Conservation (phyloP, 2,797 vertebrate species). For the Muscicapa comitata region DNA sequence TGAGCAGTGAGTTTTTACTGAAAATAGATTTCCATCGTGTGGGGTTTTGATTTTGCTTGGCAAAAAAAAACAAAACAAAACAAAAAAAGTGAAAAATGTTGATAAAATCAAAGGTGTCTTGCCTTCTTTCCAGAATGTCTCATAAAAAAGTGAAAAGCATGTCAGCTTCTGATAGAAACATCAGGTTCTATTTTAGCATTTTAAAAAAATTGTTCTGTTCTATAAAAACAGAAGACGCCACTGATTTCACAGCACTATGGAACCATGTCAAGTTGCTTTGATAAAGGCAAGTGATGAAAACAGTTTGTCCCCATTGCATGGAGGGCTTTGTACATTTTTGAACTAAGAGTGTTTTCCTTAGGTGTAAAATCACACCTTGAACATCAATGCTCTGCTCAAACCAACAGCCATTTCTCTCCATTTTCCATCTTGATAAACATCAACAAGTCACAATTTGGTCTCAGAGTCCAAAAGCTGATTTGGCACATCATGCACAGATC, state of each 20-base stretch:
- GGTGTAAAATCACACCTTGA: neutral
- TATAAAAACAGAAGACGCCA: neutral
- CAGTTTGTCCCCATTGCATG: neutral
- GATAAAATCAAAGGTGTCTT: neutral
- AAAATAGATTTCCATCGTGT: neutral
- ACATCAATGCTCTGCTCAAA: neutral
- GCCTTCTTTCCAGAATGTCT: neutral
- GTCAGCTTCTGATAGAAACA: neutral
- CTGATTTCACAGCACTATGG: neutral
- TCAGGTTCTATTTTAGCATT: neutral
- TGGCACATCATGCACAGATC: fast-evolving
- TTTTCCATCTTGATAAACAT: fast-evolving
- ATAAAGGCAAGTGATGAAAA: neutral
- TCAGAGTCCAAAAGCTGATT: neutral
- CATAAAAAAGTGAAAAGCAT: neutral
- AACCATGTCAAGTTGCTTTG: neutral
- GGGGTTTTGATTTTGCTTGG: neutral
- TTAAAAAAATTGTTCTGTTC: neutral
- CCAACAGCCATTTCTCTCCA: fast-evolving
- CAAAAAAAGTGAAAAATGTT: fast-evolving
- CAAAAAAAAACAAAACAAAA: neutral
- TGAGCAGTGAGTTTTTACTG: neutral
- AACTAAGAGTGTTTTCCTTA: neutral
- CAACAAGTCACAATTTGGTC: neutral
- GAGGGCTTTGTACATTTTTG: neutral